Base-by-base conservation (phyloP, 92 coral and sea anemone species). In the Heliopora coerulea region DNA sequence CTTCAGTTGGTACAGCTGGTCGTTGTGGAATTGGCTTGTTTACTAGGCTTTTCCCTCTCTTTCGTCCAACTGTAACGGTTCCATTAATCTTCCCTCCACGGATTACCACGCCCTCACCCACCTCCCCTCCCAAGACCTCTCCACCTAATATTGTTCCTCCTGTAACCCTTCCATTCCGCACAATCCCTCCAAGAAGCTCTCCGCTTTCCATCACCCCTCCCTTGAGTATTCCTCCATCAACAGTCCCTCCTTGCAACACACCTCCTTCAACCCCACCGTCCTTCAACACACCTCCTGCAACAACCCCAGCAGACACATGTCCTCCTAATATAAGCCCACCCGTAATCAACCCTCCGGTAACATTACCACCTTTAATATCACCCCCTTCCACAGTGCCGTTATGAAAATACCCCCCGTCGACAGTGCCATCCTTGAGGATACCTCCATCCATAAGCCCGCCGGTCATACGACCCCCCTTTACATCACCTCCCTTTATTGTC, bases 171-270 rank as follows among this genome's bases (percentile, higher is more conserved):
- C 98, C 98, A 50, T 88, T 88, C 54, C 91, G 82, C 54, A 93
- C 98, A 33, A 86, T 82, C 13, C 98, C 98, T 1, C 98, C 98
- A 61, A 87, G 87, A 1, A 93, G 83, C 30, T 86, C 70, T 0
- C 98, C 98, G 29, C 93, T 89, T 54, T 93, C 96, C 96, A 93
- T 93, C 52, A 88, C 89, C 26, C 98, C 98, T 33, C 98, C 98
- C 59, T 91, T 93, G 21, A 93, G 73, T 15, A 93, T 73, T 17
- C 98, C 98, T 21, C 98, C 98, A 30, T 87, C 87, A 23, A 93
- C 82, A 5, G 83, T 69, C 6, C 98, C 98, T 10, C 96, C 96
- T 46, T 81, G 81, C 15, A 93, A 86, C 49, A 83, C 81, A 18
- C 98, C 98, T 19, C 98, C 98, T 68, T 93, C 98, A 12, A 93